These are phyloP conservation scores for Adoxophyes honmai DNA, from an alignment of 1,140 invertebrate genomes.

Conservation along the genomic window DNA sequence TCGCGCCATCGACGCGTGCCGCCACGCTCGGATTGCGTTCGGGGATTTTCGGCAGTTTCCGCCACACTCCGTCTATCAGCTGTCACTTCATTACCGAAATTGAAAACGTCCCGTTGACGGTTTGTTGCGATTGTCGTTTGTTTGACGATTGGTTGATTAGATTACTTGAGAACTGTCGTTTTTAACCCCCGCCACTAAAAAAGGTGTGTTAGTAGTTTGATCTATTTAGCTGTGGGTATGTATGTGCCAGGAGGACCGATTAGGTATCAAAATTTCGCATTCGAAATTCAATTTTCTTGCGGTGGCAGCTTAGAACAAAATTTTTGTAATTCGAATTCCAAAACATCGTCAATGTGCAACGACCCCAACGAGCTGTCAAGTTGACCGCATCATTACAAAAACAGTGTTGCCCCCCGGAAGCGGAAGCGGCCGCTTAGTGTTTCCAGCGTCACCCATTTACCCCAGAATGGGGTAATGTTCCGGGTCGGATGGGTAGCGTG, in stretches of 20 bases:
- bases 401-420: slow-evolving; percentile 1
- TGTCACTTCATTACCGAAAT: slow-evolving; percentile 68
- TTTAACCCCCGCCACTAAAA: too few species aligned
- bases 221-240: too few species aligned
- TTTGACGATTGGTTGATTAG: neutral
- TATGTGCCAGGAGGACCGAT: too few species aligned
- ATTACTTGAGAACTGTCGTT: too few species aligned
- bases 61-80: slow-evolving; percentile 45
- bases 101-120: slow-evolving; percentile 41
- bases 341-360: too few species aligned
- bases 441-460: slow-evolving; percentile 13
- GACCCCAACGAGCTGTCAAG: too few species aligned
- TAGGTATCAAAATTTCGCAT: too few species aligned
- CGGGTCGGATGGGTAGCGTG: neutral
- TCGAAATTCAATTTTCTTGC: too few species aligned
- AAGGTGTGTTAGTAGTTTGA: too few species aligned
- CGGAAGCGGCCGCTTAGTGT: slow-evolving; percentile 12
- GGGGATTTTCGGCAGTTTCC: slow-evolving; percentile 31
- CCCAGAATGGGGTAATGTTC: neutral
- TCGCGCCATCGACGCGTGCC: slow-evolving; percentile 49
- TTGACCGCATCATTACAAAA: slow-evolving; percentile 1
- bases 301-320: too few species aligned
- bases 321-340: too few species aligned
- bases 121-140: slow-evolving; percentile 13
- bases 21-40: slow-evolving; percentile 51